A percentile compares a stretch with the other conserved stretches of the same genome.
Conservation (phyloP, 2,888 invertebrate species). For the Charanyca ferruginea region DNA sequence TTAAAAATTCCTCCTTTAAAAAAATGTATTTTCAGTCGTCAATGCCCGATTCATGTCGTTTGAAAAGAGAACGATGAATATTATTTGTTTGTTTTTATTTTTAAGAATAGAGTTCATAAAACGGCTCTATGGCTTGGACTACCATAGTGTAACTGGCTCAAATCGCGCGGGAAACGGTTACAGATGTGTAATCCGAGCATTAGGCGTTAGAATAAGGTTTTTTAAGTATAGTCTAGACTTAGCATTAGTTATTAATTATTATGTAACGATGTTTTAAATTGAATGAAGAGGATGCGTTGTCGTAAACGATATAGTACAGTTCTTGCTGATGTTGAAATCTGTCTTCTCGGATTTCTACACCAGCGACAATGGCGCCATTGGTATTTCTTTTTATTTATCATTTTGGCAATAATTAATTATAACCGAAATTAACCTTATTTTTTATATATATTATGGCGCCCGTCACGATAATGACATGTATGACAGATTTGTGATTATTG, state of each 20-base stretch:
- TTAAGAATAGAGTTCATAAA: slow-evolving; percentile 26
- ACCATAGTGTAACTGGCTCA: not conserved
- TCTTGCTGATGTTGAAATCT: no score
- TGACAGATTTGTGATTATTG: not conserved
- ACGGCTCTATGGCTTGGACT: not conserved
- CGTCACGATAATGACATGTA: no score
- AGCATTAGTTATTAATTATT: slow-evolving; percentile 10
- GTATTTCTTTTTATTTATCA: no score
- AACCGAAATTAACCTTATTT: no score
- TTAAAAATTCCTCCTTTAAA: no score
- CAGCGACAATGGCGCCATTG: no score
- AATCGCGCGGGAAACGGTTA: not conserved
- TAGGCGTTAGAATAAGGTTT: slow-evolving; percentile 17
- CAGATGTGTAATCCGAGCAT: slow-evolving; percentile 5
- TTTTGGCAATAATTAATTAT: no score
- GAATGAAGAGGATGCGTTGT: slow-evolving; percentile 5
- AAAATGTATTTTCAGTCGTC: no score
- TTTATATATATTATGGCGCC: no score
- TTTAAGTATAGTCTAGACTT: slow-evolving; percentile 29
- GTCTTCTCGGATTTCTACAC: no score
- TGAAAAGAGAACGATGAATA: slow-evolving; percentile 8
- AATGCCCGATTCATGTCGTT: no score
- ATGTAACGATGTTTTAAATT: slow-evolving; percentile 22
- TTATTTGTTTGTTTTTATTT: slow-evolving; percentile 25
- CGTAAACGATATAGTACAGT: no score